Evolutionary conservation across 2,113 vertebrate genomes (phyloP).

Genomic region (Macaca nemestrina): DNA sequence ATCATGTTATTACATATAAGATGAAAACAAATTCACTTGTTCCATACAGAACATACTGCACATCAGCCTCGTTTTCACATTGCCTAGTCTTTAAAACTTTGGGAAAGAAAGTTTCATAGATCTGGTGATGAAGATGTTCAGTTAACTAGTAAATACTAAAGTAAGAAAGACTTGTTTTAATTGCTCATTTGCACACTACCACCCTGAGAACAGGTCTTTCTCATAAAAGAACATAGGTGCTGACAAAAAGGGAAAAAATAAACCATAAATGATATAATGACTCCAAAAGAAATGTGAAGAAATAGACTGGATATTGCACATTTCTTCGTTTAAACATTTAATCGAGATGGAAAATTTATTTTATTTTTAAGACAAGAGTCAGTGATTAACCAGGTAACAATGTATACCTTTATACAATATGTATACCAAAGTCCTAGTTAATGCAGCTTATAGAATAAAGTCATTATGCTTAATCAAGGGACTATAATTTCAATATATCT

Average conservation of each 20-base stretch:
- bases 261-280: conserved; percentile 30
- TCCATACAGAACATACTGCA: neutral
- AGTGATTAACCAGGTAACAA: conserved; percentile 44
- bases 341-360: conserved; percentile 1
- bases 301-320: neutral
- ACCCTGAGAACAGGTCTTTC: neutral
- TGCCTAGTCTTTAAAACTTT: conserved; percentile 43
- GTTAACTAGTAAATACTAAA: conserved; percentile 78
- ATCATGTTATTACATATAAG: neutral
- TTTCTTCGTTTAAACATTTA: conserved; percentile 26
- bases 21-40: conserved; percentile 57
- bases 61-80: neutral
- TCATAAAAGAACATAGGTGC: conserved; percentile 58
- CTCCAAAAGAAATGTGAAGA: neutral
- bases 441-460: conserved; percentile 24
- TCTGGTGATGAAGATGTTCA: conserved; percentile 70
- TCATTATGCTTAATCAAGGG: conserved; percentile 32
- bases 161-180: conserved; percentile 64
- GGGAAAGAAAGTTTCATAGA: conserved; percentile 4
- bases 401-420: neutral
- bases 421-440: neutral
- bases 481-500: conserved; percentile 45
- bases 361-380: conserved; percentile 45
- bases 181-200: conserved; percentile 47
- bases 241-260: neutral